A percentile compares a stretch with the other conserved stretches of the same genome.
Conservation (phyloP, 2,888 invertebrate species). For the Drosophila colorata region DNA sequence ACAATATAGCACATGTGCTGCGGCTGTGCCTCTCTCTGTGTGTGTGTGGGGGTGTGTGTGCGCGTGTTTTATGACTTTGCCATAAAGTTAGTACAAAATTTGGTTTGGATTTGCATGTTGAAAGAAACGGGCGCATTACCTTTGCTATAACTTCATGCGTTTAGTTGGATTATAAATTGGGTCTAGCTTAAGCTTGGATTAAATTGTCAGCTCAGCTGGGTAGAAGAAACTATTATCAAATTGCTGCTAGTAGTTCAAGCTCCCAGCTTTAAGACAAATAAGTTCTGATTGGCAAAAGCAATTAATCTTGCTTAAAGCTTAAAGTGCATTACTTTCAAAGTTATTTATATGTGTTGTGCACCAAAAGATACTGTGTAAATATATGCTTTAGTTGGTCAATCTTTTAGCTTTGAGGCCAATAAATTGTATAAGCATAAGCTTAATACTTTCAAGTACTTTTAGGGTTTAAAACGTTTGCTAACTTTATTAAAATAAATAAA, state of each 20-base stretch:
- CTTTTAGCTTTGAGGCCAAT: too few species aligned
- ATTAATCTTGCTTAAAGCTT: background rate
- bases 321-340: background rate
- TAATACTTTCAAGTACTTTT: too few species aligned
- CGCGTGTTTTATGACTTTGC: constrained; percentile 62
- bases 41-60: constrained; percentile 22
- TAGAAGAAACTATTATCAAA: background rate
- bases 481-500: too few species aligned
- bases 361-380: background rate
- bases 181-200: constrained; percentile 18
- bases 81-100: constrained; percentile 43
- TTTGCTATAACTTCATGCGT: constrained; percentile 1
- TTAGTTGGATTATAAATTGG: constrained; percentile 5
- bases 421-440: too few species aligned
- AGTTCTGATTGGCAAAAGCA: background rate
- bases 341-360: background rate
- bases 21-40: constrained; percentile 21
- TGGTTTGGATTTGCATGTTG: constrained; percentile 24
- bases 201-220: background rate
- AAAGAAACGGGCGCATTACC: background rate
- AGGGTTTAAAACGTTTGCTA: too few species aligned
- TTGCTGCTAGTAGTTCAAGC: background rate
- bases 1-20: constrained; percentile 23
- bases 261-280: background rate
- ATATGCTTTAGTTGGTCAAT: too few species aligned